Evolutionary conservation across 2,113 vertebrate species (phyloP).

Genomic region (Otocyon megalotis): DNA sequence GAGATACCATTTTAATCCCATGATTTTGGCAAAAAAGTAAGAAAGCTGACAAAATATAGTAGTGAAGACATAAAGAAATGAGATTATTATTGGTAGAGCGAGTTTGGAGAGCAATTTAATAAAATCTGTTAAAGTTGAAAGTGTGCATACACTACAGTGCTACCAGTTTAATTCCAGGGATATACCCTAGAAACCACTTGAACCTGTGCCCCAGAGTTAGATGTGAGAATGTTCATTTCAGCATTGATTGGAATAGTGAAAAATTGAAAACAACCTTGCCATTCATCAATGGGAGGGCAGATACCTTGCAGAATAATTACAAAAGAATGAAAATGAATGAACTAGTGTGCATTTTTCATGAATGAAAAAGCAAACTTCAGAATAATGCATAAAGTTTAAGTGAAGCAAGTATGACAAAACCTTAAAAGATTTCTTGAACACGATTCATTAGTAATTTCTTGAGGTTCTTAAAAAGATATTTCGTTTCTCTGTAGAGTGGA

Average conservation of each 20-base stretch:
- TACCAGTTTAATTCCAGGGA: background rate
- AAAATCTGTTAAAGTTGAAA: background rate
- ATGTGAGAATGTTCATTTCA: background rate
- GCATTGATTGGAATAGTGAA: background rate
- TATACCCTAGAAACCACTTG: background rate
- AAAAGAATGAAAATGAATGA: conserved; percentile 2
- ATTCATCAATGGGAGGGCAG: background rate
- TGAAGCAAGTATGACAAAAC: background rate
- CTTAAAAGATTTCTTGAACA: conserved; percentile 4
- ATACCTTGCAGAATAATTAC: background rate
- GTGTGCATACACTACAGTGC: background rate
- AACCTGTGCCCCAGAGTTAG: background rate
- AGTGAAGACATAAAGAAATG: background rate
- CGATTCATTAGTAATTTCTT: background rate
- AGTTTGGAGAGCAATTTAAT: background rate
- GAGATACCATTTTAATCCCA: background rate
- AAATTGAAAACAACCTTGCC: background rate
- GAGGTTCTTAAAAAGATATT: background rate
- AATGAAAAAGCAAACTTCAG: background rate
- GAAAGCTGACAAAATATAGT: background rate
- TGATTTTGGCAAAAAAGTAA: background rate
- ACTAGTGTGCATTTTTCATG: background rate
- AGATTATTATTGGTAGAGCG: background rate
- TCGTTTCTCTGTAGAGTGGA: background rate
- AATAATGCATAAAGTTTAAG: background rate